phyloP scores from a whole-genome alignment of 2,888 invertebrate species.

The Emesis castigata region DNA sequence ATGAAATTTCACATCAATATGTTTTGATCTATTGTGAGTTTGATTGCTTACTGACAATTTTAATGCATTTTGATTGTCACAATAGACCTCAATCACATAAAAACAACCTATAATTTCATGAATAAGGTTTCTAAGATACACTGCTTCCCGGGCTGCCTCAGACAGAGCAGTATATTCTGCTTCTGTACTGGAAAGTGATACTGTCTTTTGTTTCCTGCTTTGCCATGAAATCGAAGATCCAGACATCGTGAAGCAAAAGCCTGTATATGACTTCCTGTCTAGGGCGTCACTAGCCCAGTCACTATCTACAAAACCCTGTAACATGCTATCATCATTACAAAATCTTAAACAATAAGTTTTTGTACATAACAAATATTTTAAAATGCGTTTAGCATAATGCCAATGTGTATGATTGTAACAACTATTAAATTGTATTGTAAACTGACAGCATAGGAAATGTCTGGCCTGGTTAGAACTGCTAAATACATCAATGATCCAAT shows the following conservation, averaged over 20 bases:
- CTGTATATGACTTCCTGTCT: conserved; percentile 50
- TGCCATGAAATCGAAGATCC: conserved; percentile 43
- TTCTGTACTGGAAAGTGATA: conserved; percentile 30
- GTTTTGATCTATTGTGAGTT: conserved; percentile 28
- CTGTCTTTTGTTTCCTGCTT: conserved; percentile 39
- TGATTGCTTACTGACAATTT: conserved; percentile 36
- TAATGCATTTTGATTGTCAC: conserved; percentile 28
- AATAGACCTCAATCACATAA: not conserved
- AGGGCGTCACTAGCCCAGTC: conserved; percentile 28
- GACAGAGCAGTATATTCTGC: conserved; percentile 44
- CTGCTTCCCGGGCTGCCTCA: conserved; percentile 26
- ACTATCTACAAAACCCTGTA: conserved; percentile 40
- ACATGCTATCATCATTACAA: conserved; percentile 17
- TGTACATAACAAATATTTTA: conserved; percentile 40
- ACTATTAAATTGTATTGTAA: conserved; percentile 54
- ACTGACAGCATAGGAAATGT: conserved; percentile 24
- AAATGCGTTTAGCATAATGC: conserved; percentile 34
- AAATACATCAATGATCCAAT: conserved; percentile 20
- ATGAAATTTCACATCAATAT: not conserved
- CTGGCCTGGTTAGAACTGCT: conserved; percentile 21
- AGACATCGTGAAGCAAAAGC: conserved; percentile 27
- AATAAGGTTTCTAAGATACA: conserved; percentile 22
- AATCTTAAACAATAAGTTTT: conserved; percentile 37
- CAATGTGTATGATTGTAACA: conserved; percentile 32
- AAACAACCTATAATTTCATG: conserved; percentile 37